Percentiles rank a stretch among this genome's conserved stretches.
These are phyloP conservation scores for Rhinichthys osculus DNA, from an alignment of 2,797 vertebrate genomes.

Conservation along the genomic window DNA sequence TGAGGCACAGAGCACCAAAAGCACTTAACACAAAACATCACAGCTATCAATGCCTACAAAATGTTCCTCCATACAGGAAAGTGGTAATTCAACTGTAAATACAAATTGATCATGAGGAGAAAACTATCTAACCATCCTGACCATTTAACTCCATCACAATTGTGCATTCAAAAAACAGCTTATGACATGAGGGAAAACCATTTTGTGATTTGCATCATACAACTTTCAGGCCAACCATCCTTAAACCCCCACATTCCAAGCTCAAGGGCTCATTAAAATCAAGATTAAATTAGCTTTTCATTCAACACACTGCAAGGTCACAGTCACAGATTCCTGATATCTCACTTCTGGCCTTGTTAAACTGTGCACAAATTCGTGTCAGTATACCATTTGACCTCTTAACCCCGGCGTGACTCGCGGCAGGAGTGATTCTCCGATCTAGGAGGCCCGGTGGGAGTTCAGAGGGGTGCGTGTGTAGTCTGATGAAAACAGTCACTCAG, in stretches of 20 bases:
- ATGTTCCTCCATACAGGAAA: slow-evolving; percentile 26
- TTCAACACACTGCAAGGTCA: slow-evolving; percentile 10
- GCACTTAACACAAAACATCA: slow-evolving; percentile 22
- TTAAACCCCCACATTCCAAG: neutral
- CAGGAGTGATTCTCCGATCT: slow-evolving; percentile 39
- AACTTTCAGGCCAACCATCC: neutral
- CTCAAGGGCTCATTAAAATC: slow-evolving; percentile 10
- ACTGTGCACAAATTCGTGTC: slow-evolving; percentile 35
- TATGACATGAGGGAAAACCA: neutral
- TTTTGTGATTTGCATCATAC: neutral
- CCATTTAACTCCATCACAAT: neutral
- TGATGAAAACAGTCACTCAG: slow-evolving; percentile 55
- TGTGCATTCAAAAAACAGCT: neutral
- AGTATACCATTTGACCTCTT: slow-evolving; percentile 47
- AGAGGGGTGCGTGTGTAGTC: slow-evolving; percentile 19
- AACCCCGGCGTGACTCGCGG: slow-evolving; percentile 29
- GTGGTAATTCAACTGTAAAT: neutral
- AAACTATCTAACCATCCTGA: neutral
- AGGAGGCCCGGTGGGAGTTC: slow-evolving; percentile 43
- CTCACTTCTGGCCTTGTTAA: slow-evolving; percentile 22
- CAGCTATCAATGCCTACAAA: slow-evolving; percentile 21
- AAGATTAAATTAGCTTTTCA: slow-evolving; percentile 23
- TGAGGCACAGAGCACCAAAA: slow-evolving; percentile 5
- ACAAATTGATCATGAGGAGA: neutral
- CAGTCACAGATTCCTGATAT: slow-evolving; percentile 42